Percentiles rank a stretch among this genome's conserved stretches.
Conservation (phyloP, 2,797 vertebrate species). For the Monodelphis domestica region DNA sequence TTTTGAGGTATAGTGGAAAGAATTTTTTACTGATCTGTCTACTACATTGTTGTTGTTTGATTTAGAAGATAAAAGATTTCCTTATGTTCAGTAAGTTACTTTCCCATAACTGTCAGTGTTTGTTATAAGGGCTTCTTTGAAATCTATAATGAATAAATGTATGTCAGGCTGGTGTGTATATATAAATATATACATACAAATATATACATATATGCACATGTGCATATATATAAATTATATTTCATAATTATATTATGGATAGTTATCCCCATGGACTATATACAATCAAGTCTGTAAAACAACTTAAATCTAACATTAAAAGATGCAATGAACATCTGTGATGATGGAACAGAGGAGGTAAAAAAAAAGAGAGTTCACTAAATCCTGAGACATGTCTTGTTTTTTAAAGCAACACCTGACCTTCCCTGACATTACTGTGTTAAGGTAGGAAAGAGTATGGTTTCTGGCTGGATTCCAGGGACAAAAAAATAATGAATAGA, state of each 20-base stretch:
- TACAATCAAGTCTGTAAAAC: fast-evolving
- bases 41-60: not conserved
- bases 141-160: no score
- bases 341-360: no score
- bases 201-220: no score
- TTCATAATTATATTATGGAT: not conserved
- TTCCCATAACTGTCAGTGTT: not conserved
- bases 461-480: not conserved
- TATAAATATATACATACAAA: no score
- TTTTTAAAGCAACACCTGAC: not conserved
- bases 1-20: not conserved
- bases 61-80: not conserved
- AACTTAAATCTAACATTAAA: not conserved
- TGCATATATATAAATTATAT: no score
- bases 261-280: not conserved
- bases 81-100: not conserved
- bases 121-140: not conserved
- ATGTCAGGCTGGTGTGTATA: no score
- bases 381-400: not conserved
- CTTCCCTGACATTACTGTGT: not conserved
- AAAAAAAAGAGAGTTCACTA: not conserved
- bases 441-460: not conserved
- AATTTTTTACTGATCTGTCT: not conserved
- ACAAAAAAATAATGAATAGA: not conserved
- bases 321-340: not conserved